Evolutionary conservation across 2,888 invertebrate genomes (phyloP), one percentile per base, ranked within the genome.

Genomic region (Drosophila borealis): DNA sequence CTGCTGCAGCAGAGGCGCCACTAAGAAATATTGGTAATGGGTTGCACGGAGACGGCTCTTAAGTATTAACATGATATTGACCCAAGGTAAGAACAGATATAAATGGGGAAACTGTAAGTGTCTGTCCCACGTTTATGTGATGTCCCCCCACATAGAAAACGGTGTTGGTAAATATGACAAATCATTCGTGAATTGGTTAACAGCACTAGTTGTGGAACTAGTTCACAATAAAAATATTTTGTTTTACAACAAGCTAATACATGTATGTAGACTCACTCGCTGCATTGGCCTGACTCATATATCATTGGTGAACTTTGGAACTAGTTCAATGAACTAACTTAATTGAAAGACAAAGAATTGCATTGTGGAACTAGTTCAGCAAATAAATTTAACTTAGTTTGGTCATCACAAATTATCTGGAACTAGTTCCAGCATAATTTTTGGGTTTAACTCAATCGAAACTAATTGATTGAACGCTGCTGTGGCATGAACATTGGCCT

Each of bases 1-100:
- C 62, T 86, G 85, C 55, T 67, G 75, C 70, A 75, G 62, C 61
- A 45, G 65, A n/a, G 74, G 74, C 45, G 57, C 42, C 25, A 69
- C 79, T 65, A 69, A 78, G 45, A 86, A 78, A 17, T 87, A 59
- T 74, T 87, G 88, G 87, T 83, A 88, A 68, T 41, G 88, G 82
- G 75, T 71, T 39, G 33, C 60, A 39, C 41, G 60, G 62, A 59
- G 51, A 62, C 51, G 80, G 77, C 86, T 55, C 53, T 50, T 60
- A 59, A 49, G 37, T 50, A n/a, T 19, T 69, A 59, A 66, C 68
- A 78, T 84, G 83, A 86, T 88, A 67, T 73, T 70, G 70, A 80
- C 78, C 83, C 65, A 81, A 80, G 80, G 80, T 80, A 80, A 80
- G 82, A 61, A 56, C 36, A 36, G 4, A 36, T 36, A 36, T 4